phyloP scores from a whole-genome alignment of 2,888 invertebrate species.

The Cecidostiba fungosa region DNA sequence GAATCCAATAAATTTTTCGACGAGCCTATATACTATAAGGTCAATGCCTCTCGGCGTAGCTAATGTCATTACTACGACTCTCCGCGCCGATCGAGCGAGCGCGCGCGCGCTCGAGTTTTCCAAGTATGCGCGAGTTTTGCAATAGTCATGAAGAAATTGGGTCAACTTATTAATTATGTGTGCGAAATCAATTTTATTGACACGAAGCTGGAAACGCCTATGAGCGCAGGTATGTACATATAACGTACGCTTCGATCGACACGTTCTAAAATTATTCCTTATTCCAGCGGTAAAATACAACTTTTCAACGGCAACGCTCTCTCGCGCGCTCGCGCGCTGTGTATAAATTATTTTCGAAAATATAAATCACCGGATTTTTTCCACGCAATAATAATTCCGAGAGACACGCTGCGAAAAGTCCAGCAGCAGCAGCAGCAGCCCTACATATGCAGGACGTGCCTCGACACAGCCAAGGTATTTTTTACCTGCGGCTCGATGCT shows the following conservation, averaged over 20 bases:
- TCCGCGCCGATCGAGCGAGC: too few species aligned
- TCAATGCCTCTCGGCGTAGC: background rate
- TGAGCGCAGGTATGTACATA: conserved; percentile 7
- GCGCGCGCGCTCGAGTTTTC: background rate
- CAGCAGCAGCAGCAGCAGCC: conserved; percentile 49
- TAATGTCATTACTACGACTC: conserved; percentile 23
- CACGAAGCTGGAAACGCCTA: conserved; percentile 22
- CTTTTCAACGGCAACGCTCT: background rate
- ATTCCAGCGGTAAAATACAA: background rate
- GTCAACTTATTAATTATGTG: conserved; percentile 32
- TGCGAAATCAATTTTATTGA: conserved; percentile 27
- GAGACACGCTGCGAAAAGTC: conserved; percentile 54
- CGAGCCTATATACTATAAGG: background rate
- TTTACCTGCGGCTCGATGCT: conserved; percentile 59
- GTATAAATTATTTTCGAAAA: background rate
- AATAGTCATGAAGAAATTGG: conserved; percentile 34
- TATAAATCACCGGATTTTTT: background rate
- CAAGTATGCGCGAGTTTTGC: conserved; percentile 29
- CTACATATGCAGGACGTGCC: background rate
- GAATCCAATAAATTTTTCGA: too few species aligned
- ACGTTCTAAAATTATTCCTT: conserved; percentile 1
- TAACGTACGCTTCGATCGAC: background rate
- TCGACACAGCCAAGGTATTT: conserved; percentile 50
- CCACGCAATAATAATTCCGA: too few species aligned
- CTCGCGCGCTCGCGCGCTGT: background rate